Evolutionary conservation across 2,888 invertebrate genomes (phyloP), one percentile per base, ranked within the genome.

Genomic region (Ametastegia equiseti): DNA sequence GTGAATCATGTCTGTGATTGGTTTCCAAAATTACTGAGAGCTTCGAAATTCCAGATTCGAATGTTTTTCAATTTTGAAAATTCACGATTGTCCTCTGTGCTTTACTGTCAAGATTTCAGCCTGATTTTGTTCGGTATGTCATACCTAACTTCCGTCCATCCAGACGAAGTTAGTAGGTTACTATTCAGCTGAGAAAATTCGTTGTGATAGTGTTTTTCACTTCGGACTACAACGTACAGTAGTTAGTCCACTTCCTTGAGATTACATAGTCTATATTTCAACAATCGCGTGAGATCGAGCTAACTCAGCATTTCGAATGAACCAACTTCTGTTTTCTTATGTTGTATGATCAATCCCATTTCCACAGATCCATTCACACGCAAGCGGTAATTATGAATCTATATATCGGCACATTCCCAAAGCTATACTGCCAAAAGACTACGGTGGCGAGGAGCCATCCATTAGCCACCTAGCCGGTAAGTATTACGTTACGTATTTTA

Each of bases 401-500:
- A 89, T 95, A 0, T 88, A 93, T 42, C 93, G 94, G 42, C 92
- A 93, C 86, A 92, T 95, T 82, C 93, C 94, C 0, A 91, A 92
- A 0, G 92, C 93, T 33, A 92, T 94, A 30, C 88, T 95, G 23
- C 95, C 95, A 0, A 90, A 92, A 27, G 95, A 95, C 84, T 95
- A 94, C 91, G 94, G 94, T 2, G 95, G 95, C 0, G 90, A 92
- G 15, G 93, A 93, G 60, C 93, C 92, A 23, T 91, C 92, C 69
- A 88, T 94, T n/a, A 92, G 92, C 15, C 86, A 90, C 19, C 87
- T 94, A 2, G 89, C 92, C 83, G 93, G 92, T 80, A 92, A 93
- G 80, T 94, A n/a, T n/a, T n/a, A n/a, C n/a, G n/a, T n/a, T n/a
- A n/a, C n/a, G n/a, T n/a, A n/a, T n/a, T n/a, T n/a, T n/a, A n/a